phyloP scores from a whole-genome alignment of 1,140 invertebrate species.

The Drosophila suzukii region DNA sequence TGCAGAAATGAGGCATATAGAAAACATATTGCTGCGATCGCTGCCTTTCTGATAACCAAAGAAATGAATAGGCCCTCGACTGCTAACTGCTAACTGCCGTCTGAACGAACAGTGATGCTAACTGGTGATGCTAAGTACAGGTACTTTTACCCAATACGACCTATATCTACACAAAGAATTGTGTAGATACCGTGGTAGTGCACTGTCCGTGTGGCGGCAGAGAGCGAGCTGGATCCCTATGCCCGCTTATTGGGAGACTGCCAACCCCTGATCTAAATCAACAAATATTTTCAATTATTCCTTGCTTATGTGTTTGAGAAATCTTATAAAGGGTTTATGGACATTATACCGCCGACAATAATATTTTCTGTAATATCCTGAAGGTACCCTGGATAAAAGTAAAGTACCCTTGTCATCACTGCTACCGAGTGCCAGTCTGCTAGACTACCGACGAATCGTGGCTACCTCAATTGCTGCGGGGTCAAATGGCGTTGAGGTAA shows the following conservation, averaged over 20 bases:
- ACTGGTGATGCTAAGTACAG: background rate
- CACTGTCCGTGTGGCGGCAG: too few relatives aligned
- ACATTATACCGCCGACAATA: too few relatives aligned
- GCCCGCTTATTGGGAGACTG: too few relatives aligned
- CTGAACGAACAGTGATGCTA: constrained; percentile 17
- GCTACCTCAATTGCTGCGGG: constrained; percentile 66
- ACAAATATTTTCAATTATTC: too few relatives aligned
- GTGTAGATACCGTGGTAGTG: too few relatives aligned
- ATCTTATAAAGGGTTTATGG: too few relatives aligned
- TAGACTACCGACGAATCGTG: constrained; percentile 62
- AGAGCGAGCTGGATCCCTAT: too few relatives aligned
- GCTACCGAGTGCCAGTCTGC: constrained; percentile 8
- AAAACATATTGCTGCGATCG: constrained; percentile 73
- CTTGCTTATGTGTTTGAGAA: too few relatives aligned
- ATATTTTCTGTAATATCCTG: background rate
- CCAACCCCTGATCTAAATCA: too few relatives aligned
- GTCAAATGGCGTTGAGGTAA: constrained; percentile 79
- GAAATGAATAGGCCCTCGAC: constrained; percentile 65
- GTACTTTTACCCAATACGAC: background rate
- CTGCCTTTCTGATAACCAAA: constrained; percentile 68
- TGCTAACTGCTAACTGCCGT: constrained; percentile 8
- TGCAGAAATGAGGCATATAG: constrained; percentile 81
- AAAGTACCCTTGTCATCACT: constrained; percentile 29
- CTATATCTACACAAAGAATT: too few relatives aligned
- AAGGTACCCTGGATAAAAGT: background rate